Conservation (phyloP, 2,888 invertebrate species). For the Parnassius apollo region DNA sequence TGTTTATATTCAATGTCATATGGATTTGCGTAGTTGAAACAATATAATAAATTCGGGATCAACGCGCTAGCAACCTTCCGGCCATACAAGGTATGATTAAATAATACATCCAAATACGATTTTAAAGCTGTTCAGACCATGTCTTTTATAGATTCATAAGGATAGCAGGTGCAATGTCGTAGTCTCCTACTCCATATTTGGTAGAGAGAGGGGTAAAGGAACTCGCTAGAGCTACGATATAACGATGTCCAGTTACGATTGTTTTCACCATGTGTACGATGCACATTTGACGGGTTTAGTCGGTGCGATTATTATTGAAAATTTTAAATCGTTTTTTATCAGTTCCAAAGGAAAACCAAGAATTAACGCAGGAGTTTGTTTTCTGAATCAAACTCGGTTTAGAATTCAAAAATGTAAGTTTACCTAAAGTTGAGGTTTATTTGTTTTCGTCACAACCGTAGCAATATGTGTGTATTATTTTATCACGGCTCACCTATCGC, state of each 20-base stretch:
- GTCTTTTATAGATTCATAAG: conserved; percentile 24
- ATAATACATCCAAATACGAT: conserved; percentile 27
- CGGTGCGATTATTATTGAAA: no score
- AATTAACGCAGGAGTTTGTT: no score
- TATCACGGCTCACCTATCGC: no score
- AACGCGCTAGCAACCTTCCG: conserved; percentile 11
- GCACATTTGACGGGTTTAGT: neutral
- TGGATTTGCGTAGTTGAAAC: conserved; percentile 7
- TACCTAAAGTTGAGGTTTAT: no score
- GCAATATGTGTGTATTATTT: no score
- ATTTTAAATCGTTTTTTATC: no score
- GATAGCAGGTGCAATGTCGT: conserved; percentile 25
- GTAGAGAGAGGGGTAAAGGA: conserved; percentile 23
- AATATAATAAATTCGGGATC: conserved; percentile 22
- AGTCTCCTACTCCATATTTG: conserved; percentile 24
- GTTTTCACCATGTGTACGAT: neutral
- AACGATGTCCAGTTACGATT: conserved; percentile 2
- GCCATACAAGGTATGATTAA: conserved; percentile 21
- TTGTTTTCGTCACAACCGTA: no score
- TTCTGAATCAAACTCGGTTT: no score
- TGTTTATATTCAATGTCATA: no score
- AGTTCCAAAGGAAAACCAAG: no score
- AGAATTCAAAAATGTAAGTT: no score
- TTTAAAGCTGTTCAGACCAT: conserved; percentile 20
- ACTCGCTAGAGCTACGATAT: conserved; percentile 12